These are phyloP conservation scores for Macrosteles quadrilineatus DNA, from an alignment of 1,140 invertebrate species.

Conservation along the genomic window DNA sequence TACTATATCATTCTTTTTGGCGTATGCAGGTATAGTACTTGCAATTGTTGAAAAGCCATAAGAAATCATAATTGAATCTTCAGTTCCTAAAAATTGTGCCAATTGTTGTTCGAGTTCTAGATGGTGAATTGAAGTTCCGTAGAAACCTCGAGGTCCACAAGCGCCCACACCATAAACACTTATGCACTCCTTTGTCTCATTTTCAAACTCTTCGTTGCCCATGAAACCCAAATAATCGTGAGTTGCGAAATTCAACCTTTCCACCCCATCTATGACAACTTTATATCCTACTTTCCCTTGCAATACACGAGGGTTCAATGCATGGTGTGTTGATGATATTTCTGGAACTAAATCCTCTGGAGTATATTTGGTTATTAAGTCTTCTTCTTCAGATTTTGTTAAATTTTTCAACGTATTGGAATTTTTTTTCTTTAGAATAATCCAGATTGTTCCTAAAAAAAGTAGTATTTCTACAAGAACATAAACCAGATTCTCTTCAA, in stretches of 20 bases:
- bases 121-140: conserved; percentile 92
- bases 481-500: neutral
- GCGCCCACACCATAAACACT: conserved; percentile 96
- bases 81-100: conserved; percentile 84
- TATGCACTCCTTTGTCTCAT: conserved; percentile 70
- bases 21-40: conserved; percentile 95
- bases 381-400: neutral
- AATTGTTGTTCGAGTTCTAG: conserved; percentile 87
- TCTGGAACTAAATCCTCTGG: neutral
- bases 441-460: neutral
- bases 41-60: conserved; percentile 97
- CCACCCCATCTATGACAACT: conserved; percentile 65
- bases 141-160: conserved; percentile 97
- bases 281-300: conserved; percentile 58
- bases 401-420: neutral
- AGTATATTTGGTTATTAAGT: neutral
- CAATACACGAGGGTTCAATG: conserved; percentile 46
- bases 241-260: conserved; percentile 80
- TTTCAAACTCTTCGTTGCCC: conserved; percentile 66
- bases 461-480: neutral
- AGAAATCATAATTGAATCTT: conserved; percentile 95
- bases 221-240: conserved; percentile 84
- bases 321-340: neutral
- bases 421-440: neutral
- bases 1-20: conserved; percentile 89